These are phyloP conservation scores for Aspidiotus destructor DNA, from an alignment of 2,888 invertebrate genomes.

Conservation along the genomic window DNA sequence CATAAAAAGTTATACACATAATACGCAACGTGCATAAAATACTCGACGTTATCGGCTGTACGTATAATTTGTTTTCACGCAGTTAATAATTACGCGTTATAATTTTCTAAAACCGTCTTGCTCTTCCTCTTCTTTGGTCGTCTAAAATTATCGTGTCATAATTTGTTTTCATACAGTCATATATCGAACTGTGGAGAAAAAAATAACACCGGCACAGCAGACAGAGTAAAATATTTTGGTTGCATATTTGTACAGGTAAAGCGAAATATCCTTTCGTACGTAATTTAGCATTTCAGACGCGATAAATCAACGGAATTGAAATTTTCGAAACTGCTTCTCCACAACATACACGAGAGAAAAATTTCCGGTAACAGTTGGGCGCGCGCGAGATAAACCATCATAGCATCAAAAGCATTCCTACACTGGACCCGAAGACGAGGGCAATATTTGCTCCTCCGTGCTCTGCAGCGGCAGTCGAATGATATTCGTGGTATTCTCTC, in stretches of 20 bases:
- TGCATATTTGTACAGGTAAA: no score
- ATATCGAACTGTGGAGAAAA: no score
- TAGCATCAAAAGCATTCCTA: constrained; percentile 6
- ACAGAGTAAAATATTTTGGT: no score
- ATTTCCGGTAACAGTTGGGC: not conserved
- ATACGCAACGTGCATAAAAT: not conserved
- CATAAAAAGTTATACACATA: no score
- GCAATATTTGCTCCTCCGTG: not conserved
- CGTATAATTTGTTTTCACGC: not conserved
- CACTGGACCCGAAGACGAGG: not conserved
- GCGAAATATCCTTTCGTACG: no score
- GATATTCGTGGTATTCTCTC: not conserved
- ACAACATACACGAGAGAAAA: not conserved
- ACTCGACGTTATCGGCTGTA: no score
- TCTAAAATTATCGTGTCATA: not conserved
- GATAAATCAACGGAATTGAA: constrained; percentile 4
- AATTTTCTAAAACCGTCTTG: not conserved
- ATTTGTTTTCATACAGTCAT: not conserved
- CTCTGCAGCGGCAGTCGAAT: not conserved
- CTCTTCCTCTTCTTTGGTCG: not conserved
- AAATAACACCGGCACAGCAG: no score
- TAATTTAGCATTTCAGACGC: not conserved
- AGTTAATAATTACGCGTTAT: constrained; percentile 2
- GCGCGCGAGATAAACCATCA: no score
- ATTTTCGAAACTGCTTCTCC: not conserved